phyloP scores from a whole-genome alignment of 2,888 invertebrate genomes.

The Trilocha varians region DNA sequence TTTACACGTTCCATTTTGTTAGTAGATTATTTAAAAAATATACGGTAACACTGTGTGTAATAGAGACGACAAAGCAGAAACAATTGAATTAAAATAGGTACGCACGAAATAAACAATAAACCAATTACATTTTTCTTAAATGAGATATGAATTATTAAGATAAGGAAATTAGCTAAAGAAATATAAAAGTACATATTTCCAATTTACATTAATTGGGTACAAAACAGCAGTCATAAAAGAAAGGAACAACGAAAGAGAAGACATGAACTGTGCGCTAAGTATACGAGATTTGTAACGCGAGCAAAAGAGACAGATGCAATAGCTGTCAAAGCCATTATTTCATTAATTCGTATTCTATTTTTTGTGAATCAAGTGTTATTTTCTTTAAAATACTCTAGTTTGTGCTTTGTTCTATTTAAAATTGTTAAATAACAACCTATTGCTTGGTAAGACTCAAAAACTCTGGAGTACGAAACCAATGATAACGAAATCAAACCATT shows the following conservation, averaged over 20 bases:
- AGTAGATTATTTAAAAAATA: too few relatives aligned
- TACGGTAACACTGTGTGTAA: background rate
- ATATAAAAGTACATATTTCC: background rate
- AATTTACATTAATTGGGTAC: background rate
- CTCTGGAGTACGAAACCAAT: too few relatives aligned
- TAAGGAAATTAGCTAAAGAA: background rate
- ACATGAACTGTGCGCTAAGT: slow-evolving; percentile 27
- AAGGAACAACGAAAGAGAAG: slow-evolving; percentile 23
- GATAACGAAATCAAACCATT: background rate
- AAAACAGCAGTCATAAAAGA: slow-evolving; percentile 20
- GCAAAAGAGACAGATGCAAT: slow-evolving; percentile 23
- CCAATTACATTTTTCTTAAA: background rate
- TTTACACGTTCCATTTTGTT: too few relatives aligned
- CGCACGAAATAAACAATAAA: slow-evolving; percentile 20
- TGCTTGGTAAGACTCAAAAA: too few relatives aligned
- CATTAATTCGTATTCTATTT: background rate
- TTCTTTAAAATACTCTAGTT: too few relatives aligned
- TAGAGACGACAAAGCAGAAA: slow-evolving; percentile 23
- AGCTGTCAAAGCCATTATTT: slow-evolving; percentile 33
- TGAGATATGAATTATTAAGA: background rate
- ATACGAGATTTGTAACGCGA: slow-evolving; percentile 16
- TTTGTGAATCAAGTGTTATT: background rate
- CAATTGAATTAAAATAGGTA: slow-evolving; percentile 34
- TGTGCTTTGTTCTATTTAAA: too few relatives aligned
- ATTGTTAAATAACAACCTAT: too few relatives aligned